phyloP scores from a whole-genome alignment of 2,797 vertebrate genomes.

The Dryobates pubescens region DNA sequence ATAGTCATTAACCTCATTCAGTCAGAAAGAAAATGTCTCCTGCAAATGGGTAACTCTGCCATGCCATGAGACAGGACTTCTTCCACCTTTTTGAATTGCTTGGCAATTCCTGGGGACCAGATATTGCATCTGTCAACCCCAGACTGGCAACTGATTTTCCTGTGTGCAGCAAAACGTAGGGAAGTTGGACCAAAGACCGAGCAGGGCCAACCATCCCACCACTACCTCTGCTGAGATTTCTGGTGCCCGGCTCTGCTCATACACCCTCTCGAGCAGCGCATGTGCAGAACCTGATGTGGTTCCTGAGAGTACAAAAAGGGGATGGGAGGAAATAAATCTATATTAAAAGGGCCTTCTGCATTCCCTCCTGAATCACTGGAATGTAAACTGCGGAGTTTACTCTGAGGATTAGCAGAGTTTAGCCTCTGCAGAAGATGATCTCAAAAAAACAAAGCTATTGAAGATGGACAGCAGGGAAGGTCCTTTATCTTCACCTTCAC shows the following conservation, averaged over 20 bases:
- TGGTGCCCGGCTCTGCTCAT: not conserved
- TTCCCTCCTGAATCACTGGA: not conserved
- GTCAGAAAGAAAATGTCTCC: constrained; percentile 35
- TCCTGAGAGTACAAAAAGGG: not conserved
- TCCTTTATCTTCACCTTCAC: not conserved
- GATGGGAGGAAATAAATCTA: not conserved
- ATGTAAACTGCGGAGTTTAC: not conserved
- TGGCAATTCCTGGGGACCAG: not conserved
- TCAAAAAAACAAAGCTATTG: constrained; percentile 2
- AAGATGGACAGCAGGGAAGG: not conserved
- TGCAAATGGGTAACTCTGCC: not conserved
- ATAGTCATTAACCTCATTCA: constrained; percentile 59
- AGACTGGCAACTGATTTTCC: not conserved
- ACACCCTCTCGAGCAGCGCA: not conserved
- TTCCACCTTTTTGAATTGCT: constrained; percentile 11
- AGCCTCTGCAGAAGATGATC: not conserved
- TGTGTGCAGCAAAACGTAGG: not conserved
- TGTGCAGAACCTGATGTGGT: accelerated
- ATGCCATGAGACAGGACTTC: not conserved
- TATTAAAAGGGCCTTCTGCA: not conserved
- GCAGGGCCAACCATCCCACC: not conserved
- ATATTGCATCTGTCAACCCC: not conserved
- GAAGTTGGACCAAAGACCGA: not conserved
- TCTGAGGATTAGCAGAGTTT: constrained; percentile 10
- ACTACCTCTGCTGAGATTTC: not conserved